These are phyloP conservation scores for Coelopa pilipes DNA, from an alignment of 2,888 invertebrate genomes.

Conservation along the genomic window DNA sequence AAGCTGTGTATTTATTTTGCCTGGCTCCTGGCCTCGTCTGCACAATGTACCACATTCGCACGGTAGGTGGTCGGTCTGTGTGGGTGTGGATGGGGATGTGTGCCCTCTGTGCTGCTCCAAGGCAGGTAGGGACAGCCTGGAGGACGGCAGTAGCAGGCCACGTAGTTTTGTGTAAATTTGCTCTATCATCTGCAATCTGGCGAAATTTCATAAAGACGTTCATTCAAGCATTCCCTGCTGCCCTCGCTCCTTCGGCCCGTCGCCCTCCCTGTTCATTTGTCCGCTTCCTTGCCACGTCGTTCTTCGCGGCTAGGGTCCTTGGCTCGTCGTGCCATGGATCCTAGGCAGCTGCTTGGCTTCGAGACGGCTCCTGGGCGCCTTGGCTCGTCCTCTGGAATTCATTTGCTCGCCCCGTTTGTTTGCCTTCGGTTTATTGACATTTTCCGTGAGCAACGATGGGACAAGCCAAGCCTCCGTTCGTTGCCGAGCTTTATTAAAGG, in stretches of 20 bases:
- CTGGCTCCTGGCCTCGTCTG: background rate
- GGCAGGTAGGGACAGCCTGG: no score
- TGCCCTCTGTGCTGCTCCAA: no score
- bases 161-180: constrained; percentile 9
- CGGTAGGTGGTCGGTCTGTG: no score
- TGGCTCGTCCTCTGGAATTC: background rate
- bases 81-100: no score
- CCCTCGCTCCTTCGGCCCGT: background rate
- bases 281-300: no score
- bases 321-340: no score
- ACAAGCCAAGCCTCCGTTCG: no score
- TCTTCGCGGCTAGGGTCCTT: no score
- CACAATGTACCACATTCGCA: background rate
- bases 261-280: no score
- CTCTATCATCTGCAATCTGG: constrained; percentile 4
- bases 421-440: constrained; percentile 5
- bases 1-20: background rate
- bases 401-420: no score
- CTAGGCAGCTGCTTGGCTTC: no score
- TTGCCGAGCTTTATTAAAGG: background rate
- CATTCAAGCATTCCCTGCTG: background rate
- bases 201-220: constrained; percentile 1
- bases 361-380: background rate
- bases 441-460: background rate
- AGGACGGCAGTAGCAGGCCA: background rate